A percentile compares a stretch with the other conserved stretches of the same genome.
phyloP scores from a whole-genome alignment of 2,113 vertebrate species.

The Clarias magur region DNA sequence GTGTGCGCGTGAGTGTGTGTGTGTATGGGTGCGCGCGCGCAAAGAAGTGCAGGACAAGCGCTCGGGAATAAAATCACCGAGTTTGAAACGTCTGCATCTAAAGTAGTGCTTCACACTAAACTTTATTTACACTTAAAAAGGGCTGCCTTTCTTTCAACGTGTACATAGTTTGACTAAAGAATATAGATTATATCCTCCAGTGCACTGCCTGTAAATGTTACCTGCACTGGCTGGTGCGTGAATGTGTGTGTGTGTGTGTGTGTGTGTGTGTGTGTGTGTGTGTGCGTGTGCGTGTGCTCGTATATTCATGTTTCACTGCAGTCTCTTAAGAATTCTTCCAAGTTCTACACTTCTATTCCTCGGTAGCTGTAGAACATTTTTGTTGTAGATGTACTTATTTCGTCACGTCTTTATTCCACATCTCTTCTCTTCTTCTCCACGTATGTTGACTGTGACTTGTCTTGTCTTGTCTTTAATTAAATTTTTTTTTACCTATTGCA shows the following conservation, averaged over 20 bases:
- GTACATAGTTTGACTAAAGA: conserved; percentile 77
- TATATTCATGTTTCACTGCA: conserved; percentile 34
- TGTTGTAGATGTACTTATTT: conserved; percentile 45
- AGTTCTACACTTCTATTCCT: conserved; percentile 53
- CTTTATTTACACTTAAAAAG: conserved; percentile 84
- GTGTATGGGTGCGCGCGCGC: conserved; percentile 50
- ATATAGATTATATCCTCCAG: conserved; percentile 71
- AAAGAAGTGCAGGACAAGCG: conserved; percentile 45
- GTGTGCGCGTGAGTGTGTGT: conserved; percentile 45
- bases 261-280: conserved; percentile 35
- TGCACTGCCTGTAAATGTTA: conserved; percentile 78
- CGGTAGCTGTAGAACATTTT: conserved; percentile 34
- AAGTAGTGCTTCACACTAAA: conserved; percentile 74
- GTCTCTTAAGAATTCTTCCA: conserved; percentile 51
- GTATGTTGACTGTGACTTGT: conserved; percentile 44
- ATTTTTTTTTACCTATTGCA: neutral
- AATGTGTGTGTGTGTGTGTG: conserved; percentile 47
- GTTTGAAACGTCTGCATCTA: conserved; percentile 63
- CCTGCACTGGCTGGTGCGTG: conserved; percentile 66
- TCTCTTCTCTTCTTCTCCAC: neutral
- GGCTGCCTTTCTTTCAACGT: conserved; percentile 83
- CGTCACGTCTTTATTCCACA: conserved; percentile 43
- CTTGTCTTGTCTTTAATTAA: neutral
- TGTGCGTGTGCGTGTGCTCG: conserved; percentile 7
- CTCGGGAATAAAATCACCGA: conserved; percentile 48